Base-by-base conservation (phyloP, 2,888 invertebrate species). In the Brachyptera risi region DNA sequence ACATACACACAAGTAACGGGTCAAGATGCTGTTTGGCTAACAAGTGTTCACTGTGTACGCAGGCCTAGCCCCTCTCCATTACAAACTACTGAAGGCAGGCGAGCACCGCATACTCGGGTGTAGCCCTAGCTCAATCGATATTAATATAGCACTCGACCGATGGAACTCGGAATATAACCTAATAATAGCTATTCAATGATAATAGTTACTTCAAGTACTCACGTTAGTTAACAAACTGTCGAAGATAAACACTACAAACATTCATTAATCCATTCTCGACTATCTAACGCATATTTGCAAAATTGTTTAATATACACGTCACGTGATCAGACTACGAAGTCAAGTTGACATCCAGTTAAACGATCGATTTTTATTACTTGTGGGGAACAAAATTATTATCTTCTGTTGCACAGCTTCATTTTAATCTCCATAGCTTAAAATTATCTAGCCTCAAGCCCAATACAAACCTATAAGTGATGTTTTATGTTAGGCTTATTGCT, bases 61-160 rank as follows among this genome's bases (percentile, higher is more conserved):
- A 62, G 51, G 59, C 59, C 51, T 42, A 40, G 26, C 13, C 51
- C 37, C 19, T 56, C 56, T 60, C 62, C 64, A 64, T 64, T 60
- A 61, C 60, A 42, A n/a, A n/a, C n/a, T n/a, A n/a, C n/a, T n/a
- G n/a, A n/a, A n/a, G n/a, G 21, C 42, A 57, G 15, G 31, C 37
- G 51, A 26, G 44, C 51, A 54, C 59, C 54, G 40, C 51, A 51
- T 19, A 56, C 15, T 51, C 61, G 64, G 64, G 64, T 64, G 64
- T 62, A 57, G 62, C 56, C 64, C 64, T 51, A 64, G n/a, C n/a
- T 64, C 60, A 62, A 64, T 64, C 60, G 50, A 27, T 37, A 54
- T 21, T 35, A 31, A 15, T 15, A 15, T 17, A 35, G 17, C 35
- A 24, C 19, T 15, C 23, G n/a, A n/a, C n/a, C n/a, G n/a, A n/a